A percentile compares a stretch with the other conserved stretches of the same genome.
Evolutionary conservation across 2,888 invertebrate species (phyloP).

Genomic region (Laspeyria flexula): DNA sequence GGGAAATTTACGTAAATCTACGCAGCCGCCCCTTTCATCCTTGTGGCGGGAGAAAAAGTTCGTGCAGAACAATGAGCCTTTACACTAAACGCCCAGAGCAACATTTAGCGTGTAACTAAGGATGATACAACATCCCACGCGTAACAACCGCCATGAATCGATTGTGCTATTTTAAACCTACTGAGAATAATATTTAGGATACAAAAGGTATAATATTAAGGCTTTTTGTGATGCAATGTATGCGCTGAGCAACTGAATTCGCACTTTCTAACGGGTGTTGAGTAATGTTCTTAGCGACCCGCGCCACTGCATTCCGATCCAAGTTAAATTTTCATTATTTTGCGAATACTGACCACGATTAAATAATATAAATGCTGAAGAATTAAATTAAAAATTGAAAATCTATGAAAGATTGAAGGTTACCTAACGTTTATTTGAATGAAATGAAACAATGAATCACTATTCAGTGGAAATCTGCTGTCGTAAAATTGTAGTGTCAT

Average conservation of each 20-base stretch:
- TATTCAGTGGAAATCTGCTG: background rate
- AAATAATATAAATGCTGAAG: too few species aligned
- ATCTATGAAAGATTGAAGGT: background rate
- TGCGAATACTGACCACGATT: slow-evolving; percentile 5
- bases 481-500: background rate
- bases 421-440: background rate
- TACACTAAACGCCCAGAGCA: background rate
- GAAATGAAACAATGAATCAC: background rate
- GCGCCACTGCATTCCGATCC: slow-evolving; percentile 57
- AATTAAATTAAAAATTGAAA: slow-evolving; percentile 17
- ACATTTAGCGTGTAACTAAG: slow-evolving; percentile 37
- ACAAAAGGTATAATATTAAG: slow-evolving; percentile 29
- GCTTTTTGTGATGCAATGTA: slow-evolving; percentile 66
- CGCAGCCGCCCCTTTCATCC: slow-evolving; percentile 2
- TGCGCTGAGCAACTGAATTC: slow-evolving; percentile 68
- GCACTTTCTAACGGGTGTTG: slow-evolving; percentile 75
- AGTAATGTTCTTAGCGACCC: slow-evolving; percentile 65
- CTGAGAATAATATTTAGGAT: slow-evolving; percentile 5
- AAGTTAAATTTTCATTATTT: slow-evolving; percentile 49
- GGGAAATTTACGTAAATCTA: background rate
- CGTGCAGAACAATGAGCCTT: slow-evolving; percentile 3
- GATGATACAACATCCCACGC: slow-evolving; percentile 56
- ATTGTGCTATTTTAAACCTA: slow-evolving; percentile 38
- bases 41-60: background rate
- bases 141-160: slow-evolving; percentile 43